Evolutionary conservation across 2,888 invertebrate species (phyloP), one percentile per base, ranked within the genome.

Genomic region (Acronicta leporina): DNA sequence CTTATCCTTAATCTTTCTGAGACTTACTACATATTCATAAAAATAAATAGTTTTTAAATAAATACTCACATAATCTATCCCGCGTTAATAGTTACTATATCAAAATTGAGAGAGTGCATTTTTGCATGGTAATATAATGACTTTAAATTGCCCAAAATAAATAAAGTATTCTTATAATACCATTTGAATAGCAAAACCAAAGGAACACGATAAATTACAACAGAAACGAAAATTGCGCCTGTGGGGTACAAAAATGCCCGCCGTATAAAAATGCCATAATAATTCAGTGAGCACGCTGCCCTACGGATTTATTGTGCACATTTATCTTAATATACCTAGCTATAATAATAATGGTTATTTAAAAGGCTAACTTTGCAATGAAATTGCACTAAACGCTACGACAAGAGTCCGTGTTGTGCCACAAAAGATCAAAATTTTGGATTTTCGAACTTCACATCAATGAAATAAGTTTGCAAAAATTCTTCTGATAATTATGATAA

Each of bases 251-350:
- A 73, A 72, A 66, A 68, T 60, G 27, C 67, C 75, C 52, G 54
- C 52, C 47, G 65, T 65, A 76, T 74, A 76, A 79, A 77, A 81
- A 76, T 68, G 74, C 65, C 73, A 65, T 61, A 54, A 69, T 63
- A 73, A 77, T 75, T 78, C 71, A 63, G 65, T 68, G 71, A 68
- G 73, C 58, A 75, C 68, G 73, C 65, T 63, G 62, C 70, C 73
- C 62, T 63, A 58, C 63, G 64, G 72, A 78, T 80, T 80, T 80
- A 82, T 82, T 77, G 58, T 71, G 60, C 33, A 8, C 77, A 75
- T 77, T 70, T 65, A 80, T 82, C 75, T 73, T 73, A 70, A 51
- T 77, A 68, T 73, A 68, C 33, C 60, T 59, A 13, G 68, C 48
- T 60, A 63, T 73, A 68, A 57, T 44, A 58, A 54, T 75, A 48